Evolutionary conservation across 2,797 vertebrate species (phyloP).

Genomic region (Hydrocynus forskahlii): DNA sequence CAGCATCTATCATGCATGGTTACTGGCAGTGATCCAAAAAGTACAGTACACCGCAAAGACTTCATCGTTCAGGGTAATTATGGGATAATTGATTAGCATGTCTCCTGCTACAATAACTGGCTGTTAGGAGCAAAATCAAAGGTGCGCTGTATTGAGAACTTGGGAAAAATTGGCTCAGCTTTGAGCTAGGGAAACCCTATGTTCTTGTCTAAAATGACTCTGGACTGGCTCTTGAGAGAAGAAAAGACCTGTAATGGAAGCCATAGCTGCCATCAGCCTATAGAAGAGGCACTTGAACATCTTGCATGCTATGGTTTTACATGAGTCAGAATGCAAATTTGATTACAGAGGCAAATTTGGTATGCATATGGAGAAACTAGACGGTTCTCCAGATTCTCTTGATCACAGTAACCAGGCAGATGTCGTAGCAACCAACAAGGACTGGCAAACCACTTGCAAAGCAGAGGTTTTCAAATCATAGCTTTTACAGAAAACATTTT

Average conservation of each 20-base stretch:
- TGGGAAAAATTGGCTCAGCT: constrained; percentile 22
- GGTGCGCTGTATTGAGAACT: background rate
- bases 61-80: background rate
- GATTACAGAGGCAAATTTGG: constrained; percentile 6
- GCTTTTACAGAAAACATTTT: too few species aligned
- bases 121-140: background rate
- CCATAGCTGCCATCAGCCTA: background rate
- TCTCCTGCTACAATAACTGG: background rate
- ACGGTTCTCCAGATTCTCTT: constrained; percentile 17
- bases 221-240: background rate
- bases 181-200: constrained; percentile 7
- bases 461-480: background rate
- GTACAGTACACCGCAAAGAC: constrained; percentile 1
- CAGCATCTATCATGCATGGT: background rate
- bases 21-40: background rate
- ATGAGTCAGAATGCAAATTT: background rate
- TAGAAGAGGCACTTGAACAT: background rate
- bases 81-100: constrained; percentile 16
- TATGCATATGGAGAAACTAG: background rate
- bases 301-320: too few species aligned
- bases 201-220: constrained; percentile 20
- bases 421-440: background rate
- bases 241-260: background rate
- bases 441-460: background rate
- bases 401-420: constrained; percentile 33